Percentiles rank a stretch among this genome's conserved stretches.
phyloP scores from a whole-genome alignment of 2,797 vertebrate species.

The Australoheros facetus region DNA sequence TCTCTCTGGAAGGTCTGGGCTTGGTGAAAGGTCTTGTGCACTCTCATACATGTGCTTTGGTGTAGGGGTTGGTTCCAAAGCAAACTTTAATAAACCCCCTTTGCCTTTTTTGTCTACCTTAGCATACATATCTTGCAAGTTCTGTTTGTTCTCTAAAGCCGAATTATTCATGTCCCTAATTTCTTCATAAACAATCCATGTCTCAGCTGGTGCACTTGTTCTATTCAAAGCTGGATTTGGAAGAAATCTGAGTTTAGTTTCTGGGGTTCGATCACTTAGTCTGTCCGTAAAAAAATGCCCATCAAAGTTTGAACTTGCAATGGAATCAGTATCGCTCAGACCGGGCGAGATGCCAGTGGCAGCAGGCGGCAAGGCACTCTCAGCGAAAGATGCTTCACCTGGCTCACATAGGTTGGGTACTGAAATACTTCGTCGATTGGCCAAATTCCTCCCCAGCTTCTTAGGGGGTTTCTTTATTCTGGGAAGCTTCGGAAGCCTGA shows the following conservation, averaged over 20 bases:
- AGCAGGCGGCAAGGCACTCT: neutral
- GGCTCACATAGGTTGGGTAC: slow-evolving; percentile 75
- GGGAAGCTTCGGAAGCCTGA: slow-evolving; percentile 68
- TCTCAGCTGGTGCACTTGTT: slow-evolving; percentile 6
- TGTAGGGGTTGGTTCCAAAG: slow-evolving; percentile 18
- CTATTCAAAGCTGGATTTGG: neutral
- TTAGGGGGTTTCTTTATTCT: slow-evolving; percentile 70
- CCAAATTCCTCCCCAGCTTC: slow-evolving; percentile 54
- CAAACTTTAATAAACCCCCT: neutral
- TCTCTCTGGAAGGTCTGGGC: slow-evolving; percentile 16
- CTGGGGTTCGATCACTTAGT: neutral
- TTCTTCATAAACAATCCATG: slow-evolving; percentile 19
- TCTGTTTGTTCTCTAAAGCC: neutral
- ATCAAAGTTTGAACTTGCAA: slow-evolving; percentile 36
- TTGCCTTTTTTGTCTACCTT: slow-evolving; percentile 40
- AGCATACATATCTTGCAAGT: slow-evolving; percentile 21
- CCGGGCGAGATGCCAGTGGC: slow-evolving; percentile 8
- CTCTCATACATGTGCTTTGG: slow-evolving; percentile 9
- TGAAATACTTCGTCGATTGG: slow-evolving; percentile 78
- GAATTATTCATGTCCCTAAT: neutral
- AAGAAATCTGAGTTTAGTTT: neutral
- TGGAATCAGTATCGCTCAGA: slow-evolving; percentile 68
- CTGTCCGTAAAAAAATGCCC: slow-evolving; percentile 19
- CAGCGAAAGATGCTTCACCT: neutral
- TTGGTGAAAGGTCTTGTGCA: neutral